phyloP scores from a whole-genome alignment of 1,140 invertebrate species.

The Neodiprion pinetum region DNA sequence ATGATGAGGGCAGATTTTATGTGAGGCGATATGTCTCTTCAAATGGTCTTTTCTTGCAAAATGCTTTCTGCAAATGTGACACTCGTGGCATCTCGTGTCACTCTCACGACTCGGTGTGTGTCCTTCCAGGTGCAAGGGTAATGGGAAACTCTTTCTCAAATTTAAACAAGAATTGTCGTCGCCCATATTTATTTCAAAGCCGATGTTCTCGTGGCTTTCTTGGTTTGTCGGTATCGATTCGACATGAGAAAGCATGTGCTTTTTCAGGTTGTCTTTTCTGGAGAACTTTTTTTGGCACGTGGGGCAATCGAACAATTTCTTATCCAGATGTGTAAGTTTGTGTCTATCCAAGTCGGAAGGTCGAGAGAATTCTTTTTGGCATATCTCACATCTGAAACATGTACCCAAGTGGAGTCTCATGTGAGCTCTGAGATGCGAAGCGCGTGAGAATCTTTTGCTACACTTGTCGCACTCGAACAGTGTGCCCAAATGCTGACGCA shows the following conservation, averaged over 20 bases:
- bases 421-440: neutral
- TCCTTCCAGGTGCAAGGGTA: neutral
- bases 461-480: constrained; percentile 2
- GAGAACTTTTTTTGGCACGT: constrained; percentile 73
- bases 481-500: neutral
- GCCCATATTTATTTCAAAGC: too few species aligned
- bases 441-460: neutral
- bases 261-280: constrained; percentile 71
- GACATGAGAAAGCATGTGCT: constrained; percentile 73
- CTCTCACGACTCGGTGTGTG: neutral
- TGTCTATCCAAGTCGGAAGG: neutral
- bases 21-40: neutral
- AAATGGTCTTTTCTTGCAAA: neutral
- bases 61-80: neutral
- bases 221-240: constrained; percentile 43
- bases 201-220: too few species aligned
- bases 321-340: constrained; percentile 71
- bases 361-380: neutral
- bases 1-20: neutral
- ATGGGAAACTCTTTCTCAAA: too few species aligned
- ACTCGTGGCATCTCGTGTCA: neutral
- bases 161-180: too few species aligned
- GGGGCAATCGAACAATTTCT: constrained; percentile 70
- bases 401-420: neutral
- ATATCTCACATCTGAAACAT: neutral